phyloP scores from a whole-genome alignment of 2,113 vertebrate species.

The Antennarius striatus region DNA sequence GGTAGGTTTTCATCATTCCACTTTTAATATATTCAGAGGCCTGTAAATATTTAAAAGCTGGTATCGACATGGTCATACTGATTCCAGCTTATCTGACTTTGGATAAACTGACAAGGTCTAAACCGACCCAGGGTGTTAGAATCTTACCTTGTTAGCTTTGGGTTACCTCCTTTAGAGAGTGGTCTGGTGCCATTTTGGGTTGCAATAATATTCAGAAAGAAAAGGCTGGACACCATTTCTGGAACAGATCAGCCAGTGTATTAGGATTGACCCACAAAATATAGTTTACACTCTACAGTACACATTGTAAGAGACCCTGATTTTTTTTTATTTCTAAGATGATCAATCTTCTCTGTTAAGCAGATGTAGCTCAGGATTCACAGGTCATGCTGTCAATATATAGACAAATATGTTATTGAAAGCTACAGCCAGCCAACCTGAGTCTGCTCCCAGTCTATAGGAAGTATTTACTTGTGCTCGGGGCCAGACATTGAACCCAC shows the following conservation, averaged over 20 bases:
- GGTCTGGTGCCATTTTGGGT: too few species aligned
- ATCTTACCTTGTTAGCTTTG: too few species aligned
- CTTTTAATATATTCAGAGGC: too few species aligned
- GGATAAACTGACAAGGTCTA: too few species aligned
- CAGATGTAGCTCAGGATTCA: not conserved
- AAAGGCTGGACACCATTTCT: too few species aligned
- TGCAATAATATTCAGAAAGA: too few species aligned
- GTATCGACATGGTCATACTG: too few species aligned
- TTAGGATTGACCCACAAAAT: conserved; percentile 35
- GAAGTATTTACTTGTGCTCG: conserved; percentile 16
- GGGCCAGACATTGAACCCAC: conserved; percentile 43
- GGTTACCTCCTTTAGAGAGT: too few species aligned
- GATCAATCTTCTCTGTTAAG: conserved; percentile 7
- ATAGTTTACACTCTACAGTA: conserved; percentile 8
- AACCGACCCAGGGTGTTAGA: too few species aligned
- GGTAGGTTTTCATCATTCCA: too few species aligned
- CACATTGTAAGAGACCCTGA: conserved; percentile 23
- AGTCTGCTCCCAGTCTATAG: conserved; percentile 41
- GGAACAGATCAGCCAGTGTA: conserved; percentile 4
- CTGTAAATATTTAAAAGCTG: too few species aligned
- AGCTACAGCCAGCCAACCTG: conserved; percentile 1
- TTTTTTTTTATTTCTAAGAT: conserved; percentile 12
- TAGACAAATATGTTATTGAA: not conserved
- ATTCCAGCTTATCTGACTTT: too few species aligned
- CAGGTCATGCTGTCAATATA: conserved; percentile 9